These are phyloP conservation scores for Fukomys damarensis DNA, from an alignment of 2,113 vertebrate species.

Conservation along the genomic window DNA sequence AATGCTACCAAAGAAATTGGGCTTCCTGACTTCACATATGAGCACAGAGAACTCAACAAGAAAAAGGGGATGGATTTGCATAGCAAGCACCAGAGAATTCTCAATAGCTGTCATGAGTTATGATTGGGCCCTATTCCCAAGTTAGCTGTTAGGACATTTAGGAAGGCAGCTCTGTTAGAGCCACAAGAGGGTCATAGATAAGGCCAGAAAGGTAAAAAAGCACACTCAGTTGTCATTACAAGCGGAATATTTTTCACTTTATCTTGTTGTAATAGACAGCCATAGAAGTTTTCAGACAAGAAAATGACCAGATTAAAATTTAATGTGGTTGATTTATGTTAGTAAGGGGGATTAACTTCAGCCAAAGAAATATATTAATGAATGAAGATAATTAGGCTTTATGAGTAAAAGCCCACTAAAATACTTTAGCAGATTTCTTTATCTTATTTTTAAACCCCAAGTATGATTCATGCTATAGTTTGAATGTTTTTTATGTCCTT, in stretches of 20 bases:
- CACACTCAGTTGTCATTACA: neutral
- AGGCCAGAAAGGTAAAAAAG: neutral
- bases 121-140: neutral
- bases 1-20: neutral
- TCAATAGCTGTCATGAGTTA: neutral
- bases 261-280: neutral
- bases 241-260: neutral
- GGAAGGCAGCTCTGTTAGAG: neutral
- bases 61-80: neutral
- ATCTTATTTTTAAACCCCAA: slow-evolving; percentile 25
- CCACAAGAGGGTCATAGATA: neutral
- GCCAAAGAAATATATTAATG: slow-evolving; percentile 11
- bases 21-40: neutral
- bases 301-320: slow-evolving; percentile 64
- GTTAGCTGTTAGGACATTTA: neutral
- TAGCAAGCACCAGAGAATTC: neutral
- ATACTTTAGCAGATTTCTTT: neutral
- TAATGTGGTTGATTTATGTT: slow-evolving; percentile 22
- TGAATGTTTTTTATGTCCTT: neutral
- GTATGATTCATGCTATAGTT: neutral
- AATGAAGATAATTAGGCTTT: slow-evolving; percentile 47
- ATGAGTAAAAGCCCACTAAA: slow-evolving; percentile 27
- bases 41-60: neutral
- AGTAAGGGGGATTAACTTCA: neutral
- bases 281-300: slow-evolving; percentile 15